Evolutionary conservation across 2,113 vertebrate species (phyloP), one percentile per base, ranked within the genome.

Genomic region (Riparia riparia): DNA sequence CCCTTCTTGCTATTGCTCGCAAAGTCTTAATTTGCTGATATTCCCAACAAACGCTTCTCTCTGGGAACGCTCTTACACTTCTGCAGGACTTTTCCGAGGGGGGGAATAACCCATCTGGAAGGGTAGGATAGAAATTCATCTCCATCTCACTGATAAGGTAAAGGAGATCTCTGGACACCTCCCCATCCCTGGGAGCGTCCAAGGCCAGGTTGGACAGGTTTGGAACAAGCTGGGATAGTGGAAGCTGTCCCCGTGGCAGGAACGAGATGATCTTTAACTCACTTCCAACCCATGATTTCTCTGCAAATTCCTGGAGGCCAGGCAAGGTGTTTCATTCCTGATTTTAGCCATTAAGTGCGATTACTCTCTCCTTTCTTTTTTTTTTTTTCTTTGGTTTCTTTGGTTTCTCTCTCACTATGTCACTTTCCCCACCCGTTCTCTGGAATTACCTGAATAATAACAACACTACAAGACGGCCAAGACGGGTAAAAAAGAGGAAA

Each of bases 391-490:
- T 26, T 16, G 45, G 10, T 19, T 2, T 24, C 25, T 37, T 57
- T 28, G 4, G 4, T 21, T 85, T 42, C n/a, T 56, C 2, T 42
- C 51, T 63, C 29, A 5, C 16, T 44, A 0, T 1, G 14, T 4
- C 58, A 5, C 66, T 82, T 86, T 86, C 1, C 68, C 54, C 45
- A n/a, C 25, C 44, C 14, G 0, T 42, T 39, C 58, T 47, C 60
- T 54, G 85, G 17, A 57, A 58, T 72, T 25, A 57, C 4, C 41
- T 29, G 15, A 81, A 20, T 53, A 69, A 64, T 7, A 78, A 18
- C 37, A 12, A 28, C 12, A 28, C 37, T 37, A 37, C 11, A 12
- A 47, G 11, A 7, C 14, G 65, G 18, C 12, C 14, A 19, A 15
- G 32, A 7, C 1, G 9, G 31, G 31, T 39, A 28, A 53, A 88